Percentiles rank a stretch among this genome's conserved stretches.
Evolutionary conservation across 2,888 invertebrate genomes (phyloP).

Genomic region (Caenorhabditis afra): DNA sequence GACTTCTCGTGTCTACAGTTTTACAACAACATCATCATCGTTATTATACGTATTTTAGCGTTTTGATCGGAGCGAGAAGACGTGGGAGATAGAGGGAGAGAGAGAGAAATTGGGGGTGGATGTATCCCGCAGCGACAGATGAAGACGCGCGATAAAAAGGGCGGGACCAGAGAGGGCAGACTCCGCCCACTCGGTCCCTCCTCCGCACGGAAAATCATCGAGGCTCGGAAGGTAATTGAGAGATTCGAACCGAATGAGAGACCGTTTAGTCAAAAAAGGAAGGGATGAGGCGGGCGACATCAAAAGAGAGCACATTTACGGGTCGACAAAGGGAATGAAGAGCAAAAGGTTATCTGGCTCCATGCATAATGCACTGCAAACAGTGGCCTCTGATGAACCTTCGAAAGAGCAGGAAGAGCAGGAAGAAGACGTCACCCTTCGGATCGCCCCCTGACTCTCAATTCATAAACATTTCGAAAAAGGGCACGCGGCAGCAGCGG

Average conservation of each 20-base stretch:
- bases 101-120: no score
- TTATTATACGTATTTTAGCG: slow-evolving; percentile 33
- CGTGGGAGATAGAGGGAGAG: no score
- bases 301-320: background rate
- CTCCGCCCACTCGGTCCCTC: slow-evolving; percentile 10
- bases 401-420: background rate
- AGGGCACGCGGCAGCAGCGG: slow-evolving; percentile 21
- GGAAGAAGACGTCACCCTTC: no score
- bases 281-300: slow-evolving; percentile 3
- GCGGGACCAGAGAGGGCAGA: slow-evolving; percentile 27
- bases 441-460: no score
- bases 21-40: slow-evolving; percentile 43
- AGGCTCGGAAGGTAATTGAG: background rate
- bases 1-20: slow-evolving; percentile 33
- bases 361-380: no score
- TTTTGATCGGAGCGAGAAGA: background rate
- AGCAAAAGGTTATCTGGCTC: no score
- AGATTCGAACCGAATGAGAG: no score
- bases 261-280: background rate
- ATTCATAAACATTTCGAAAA: slow-evolving; percentile 43
- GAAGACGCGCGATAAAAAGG: slow-evolving; percentile 53
- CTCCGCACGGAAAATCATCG: background rate
- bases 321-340: no score
- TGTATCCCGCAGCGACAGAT: slow-evolving; percentile 26
- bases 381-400: background rate